Evolutionary conservation across 2,113 vertebrate species (phyloP), one percentile per base, ranked within the genome.

Genomic region (Amphiprion ocellaris): DNA sequence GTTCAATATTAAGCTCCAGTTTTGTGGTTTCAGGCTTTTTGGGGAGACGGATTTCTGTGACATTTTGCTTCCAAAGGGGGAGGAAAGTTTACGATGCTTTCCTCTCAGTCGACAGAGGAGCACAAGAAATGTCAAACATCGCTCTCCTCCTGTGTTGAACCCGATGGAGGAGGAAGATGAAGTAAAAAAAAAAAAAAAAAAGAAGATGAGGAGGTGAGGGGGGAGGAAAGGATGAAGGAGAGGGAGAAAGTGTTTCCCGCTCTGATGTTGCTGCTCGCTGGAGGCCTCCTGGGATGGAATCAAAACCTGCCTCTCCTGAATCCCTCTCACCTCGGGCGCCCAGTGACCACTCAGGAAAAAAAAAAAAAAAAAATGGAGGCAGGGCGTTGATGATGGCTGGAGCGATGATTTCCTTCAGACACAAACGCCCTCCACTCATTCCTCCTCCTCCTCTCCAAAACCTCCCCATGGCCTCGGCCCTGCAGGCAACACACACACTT

Each of bases 391-490:
- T 91, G 90, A 92, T 83, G 84, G 79, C 72, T 77, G 30, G 73
- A 92, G 87, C 94, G 95, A 95, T 93, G 93, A 94, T 95, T 94
- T 94, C 83, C 88, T 96, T 96, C 96, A 83, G 44, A 83, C 84
- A 82, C 88, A 83, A 87, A 81, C 95, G 93, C 94, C 82, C 89
- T 72, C 33, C 33, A 37, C 33, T 37, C 79, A 65, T 76, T 84
- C 87, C 68, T 84, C 78, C 69, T 77, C 74, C 84, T 69, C 64
- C 81, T 53, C 7, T 37, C 33, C 33, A 37, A 37, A 37, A 69
- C 80, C 89, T 83, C 84, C 86, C 83, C 23, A 11, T 60, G 82
- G 84, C 72, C 80, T 66, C 67, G 23, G 89, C 86, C 87, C 84
- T 74, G 70, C 84, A 87, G 91, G 75, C 85, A 74, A 88, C 81